Percentiles rank a stretch among this genome's conserved stretches.
Conservation (phyloP, 2,888 invertebrate species). For the Hermaeophaga mercurialis region DNA sequence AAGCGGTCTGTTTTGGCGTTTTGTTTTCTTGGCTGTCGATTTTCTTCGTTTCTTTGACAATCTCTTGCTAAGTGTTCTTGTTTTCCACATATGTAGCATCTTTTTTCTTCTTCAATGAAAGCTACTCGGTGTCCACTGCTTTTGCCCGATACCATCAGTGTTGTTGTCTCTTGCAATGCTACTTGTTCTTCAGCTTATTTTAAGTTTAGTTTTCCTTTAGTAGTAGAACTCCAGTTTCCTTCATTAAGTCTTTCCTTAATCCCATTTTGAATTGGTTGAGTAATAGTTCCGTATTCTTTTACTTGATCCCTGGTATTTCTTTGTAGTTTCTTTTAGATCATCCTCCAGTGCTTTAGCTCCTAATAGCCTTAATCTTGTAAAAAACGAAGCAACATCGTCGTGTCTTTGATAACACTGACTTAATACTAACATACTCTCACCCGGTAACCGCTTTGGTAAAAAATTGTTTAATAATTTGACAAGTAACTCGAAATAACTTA, state of each 20-base stretch:
- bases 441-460: not conserved
- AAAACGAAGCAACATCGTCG: constrained; percentile 22
- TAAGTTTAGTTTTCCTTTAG: constrained; percentile 4
- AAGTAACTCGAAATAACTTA: not conserved
- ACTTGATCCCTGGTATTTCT: constrained; percentile 15
- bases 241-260: constrained; percentile 1
- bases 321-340: not conserved
- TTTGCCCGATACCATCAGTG: constrained; percentile 1
- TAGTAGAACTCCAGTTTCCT: constrained; percentile 5
- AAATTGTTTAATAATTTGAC: not conserved
- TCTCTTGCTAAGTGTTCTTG: constrained; percentile 1
- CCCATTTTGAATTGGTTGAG: constrained; percentile 25
- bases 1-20: no score
- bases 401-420: constrained; percentile 20
- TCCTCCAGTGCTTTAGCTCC: constrained; percentile 14
- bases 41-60: not conserved
- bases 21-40: no score
- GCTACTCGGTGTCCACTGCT: not conserved
- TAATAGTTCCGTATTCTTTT: constrained; percentile 8
- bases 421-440: not conserved
- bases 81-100: not conserved
- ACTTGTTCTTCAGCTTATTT: constrained; percentile 11
- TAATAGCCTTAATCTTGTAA: constrained; percentile 10
- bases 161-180: not conserved
- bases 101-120: not conserved